Base-by-base conservation (phyloP, 1,140 invertebrate genomes). In the Listronotus oregonensis region DNA sequence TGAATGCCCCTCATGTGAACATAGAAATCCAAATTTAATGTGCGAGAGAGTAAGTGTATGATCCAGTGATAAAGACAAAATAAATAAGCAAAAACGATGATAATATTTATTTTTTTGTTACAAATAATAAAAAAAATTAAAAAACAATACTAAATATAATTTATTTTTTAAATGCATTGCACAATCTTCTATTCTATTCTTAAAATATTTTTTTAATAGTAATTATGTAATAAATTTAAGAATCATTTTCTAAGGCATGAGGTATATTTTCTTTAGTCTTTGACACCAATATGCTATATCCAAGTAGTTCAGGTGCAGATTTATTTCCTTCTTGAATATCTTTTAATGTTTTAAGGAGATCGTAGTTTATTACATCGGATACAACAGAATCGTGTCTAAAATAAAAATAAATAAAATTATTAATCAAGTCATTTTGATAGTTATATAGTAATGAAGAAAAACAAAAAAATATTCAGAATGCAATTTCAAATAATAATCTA, bases 341-440 rank as follows among this genome's bases (percentile, higher is more conserved):
- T 72, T 89, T 80, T 18, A 92, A 85, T 34, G 86, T 88, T 73
- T 88, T 90, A 44, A 99, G 76, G 31, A 99, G 80, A 82, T 99
- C 97, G 77, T 98, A 99, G 76, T 94, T 95, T 54, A 98, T 97
- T 62, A 84, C 81, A 69, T 98, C 93, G 3, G 85, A 86, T 4
- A 99, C 91, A 44, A 90, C 83, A 0, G 96, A 97, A 80, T 99
- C 96, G 75, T 93, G 82, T 71, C 90, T 91, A 79, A 27, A 80
- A 82, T 69, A 73, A 51, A 72, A 69, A 61, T 68, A 43, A 32
- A 58, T 15, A 37, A 49, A 61, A 37, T 27, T 27, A 27, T 27
- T 27, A 27, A 5, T 5, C 1, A 27, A 27, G 2, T 27, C 1
- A 27, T 27, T 27, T 27, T 27, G 5, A 27, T 27, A 27, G 5